Conservation (phyloP, 2,113 vertebrate genomes). For the Scalopus aquaticus region DNA sequence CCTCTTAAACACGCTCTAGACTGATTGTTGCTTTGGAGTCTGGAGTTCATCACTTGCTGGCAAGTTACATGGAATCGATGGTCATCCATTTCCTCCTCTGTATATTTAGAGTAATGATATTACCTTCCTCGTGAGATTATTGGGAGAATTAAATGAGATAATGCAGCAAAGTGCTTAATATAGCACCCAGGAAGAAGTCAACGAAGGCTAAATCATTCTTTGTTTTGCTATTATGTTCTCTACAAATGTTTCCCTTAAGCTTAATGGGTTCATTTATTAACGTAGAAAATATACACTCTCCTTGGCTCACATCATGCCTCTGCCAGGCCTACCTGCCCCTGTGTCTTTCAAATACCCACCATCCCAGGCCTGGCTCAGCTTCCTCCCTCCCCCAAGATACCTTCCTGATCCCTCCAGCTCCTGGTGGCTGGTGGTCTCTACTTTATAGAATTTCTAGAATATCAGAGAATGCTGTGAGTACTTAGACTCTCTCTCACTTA, state of each 20-base stretch:
- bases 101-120: background rate
- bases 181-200: background rate
- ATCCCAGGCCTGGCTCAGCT: background rate
- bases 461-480: background rate
- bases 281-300: background rate
- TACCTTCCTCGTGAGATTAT: background rate
- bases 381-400: background rate
- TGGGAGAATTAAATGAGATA: background rate
- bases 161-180: background rate
- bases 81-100: background rate
- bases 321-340: background rate
- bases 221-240: background rate
- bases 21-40: background rate
- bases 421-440: background rate
- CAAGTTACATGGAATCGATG: background rate
- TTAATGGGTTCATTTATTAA: slow-evolving; percentile 30
- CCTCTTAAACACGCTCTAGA: background rate
- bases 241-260: background rate
- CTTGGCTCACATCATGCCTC: background rate
- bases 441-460: background rate
- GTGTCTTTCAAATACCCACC: background rate
- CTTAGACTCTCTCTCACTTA: background rate
- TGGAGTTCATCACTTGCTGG: background rate
- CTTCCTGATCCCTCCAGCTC: background rate
- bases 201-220: background rate